Percentiles rank a stretch among this genome's conserved stretches.
These are phyloP conservation scores for Agapostemon virescens DNA, from an alignment of 2,888 invertebrate genomes.

Conservation along the genomic window DNA sequence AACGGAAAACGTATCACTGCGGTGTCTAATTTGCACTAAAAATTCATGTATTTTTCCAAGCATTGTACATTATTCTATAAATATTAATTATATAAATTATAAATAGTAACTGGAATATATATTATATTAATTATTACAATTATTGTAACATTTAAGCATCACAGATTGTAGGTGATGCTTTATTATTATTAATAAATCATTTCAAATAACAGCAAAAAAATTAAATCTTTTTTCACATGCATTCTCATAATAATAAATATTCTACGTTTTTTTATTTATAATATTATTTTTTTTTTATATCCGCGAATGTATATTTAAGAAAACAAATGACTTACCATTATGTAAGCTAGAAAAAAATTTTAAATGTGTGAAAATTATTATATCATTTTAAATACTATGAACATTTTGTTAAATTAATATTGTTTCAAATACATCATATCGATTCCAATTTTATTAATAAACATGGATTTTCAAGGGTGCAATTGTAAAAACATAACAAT, in stretches of 20 bases:
- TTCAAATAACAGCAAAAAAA: constrained; percentile 69
- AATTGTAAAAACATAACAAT: constrained; percentile 68
- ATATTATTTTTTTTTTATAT: no score
- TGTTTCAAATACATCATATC: neutral
- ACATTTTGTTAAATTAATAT: neutral
- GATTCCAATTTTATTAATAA: constrained; percentile 11
- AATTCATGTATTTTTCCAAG: constrained; percentile 77
- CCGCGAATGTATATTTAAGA: neutral
- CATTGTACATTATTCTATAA: constrained; percentile 76
- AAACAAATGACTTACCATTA: constrained; percentile 39
- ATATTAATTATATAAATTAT: constrained; percentile 74
- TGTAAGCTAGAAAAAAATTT: constrained; percentile 34
- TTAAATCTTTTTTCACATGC: constrained; percentile 18
- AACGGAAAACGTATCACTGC: constrained; percentile 60
- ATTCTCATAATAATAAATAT: neutral
- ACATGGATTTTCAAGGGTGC: constrained; percentile 62
- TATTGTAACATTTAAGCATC: constrained; percentile 70
- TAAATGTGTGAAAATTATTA: constrained; percentile 31
- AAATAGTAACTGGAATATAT: constrained; percentile 63
- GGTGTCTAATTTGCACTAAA: constrained; percentile 73
- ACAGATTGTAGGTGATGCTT: constrained; percentile 66
- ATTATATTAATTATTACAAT: constrained; percentile 67
- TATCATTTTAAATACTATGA: constrained; percentile 19
- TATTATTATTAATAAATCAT: constrained; percentile 73
- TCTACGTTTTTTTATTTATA: no score